Percentiles rank a stretch among this genome's conserved stretches.
Conservation (phyloP, 2,113 vertebrate species). For the Alosa alosa region DNA sequence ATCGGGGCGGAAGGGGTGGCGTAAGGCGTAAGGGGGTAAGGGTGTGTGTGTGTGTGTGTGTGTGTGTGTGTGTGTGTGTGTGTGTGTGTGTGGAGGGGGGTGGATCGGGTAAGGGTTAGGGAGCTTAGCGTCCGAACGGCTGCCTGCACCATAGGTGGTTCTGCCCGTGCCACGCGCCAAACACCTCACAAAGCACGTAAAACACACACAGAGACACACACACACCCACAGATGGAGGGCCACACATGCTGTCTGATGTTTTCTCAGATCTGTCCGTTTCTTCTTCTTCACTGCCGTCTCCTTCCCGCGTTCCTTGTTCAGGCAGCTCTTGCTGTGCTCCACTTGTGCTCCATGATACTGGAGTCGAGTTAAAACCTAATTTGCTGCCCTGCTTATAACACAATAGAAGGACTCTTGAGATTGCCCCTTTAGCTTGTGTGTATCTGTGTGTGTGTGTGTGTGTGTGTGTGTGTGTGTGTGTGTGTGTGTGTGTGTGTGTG, state of each 20-base stretch:
- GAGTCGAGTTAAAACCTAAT: neutral
- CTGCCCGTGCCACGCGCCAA: neutral
- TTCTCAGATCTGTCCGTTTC: constrained; percentile 60
- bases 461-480: constrained; percentile 3
- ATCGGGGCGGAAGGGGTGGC: constrained; percentile 64
- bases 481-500: neutral
- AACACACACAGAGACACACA: neutral
- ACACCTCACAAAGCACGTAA: constrained; percentile 27
- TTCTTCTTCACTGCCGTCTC: constrained; percentile 24
- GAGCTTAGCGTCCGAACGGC: neutral
- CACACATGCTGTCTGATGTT: constrained; percentile 42
- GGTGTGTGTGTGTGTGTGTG: constrained; percentile 59
- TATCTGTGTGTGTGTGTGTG: neutral
- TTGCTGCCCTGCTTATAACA: neutral
- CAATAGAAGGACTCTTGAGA: neutral
- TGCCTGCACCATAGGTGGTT: neutral
- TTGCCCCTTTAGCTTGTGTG: neutral
- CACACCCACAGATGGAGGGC: constrained; percentile 8
- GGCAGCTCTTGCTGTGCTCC: constrained; percentile 17
- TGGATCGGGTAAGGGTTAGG: neutral
- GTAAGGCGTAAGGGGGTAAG: constrained; percentile 52
- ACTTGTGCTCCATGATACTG: neutral
- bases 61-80: constrained; percentile 70
- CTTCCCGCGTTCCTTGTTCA: constrained; percentile 35
- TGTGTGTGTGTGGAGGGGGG: neutral